Conservation (phyloP, 2,888 invertebrate species). For the Elysia crispata region DNA sequence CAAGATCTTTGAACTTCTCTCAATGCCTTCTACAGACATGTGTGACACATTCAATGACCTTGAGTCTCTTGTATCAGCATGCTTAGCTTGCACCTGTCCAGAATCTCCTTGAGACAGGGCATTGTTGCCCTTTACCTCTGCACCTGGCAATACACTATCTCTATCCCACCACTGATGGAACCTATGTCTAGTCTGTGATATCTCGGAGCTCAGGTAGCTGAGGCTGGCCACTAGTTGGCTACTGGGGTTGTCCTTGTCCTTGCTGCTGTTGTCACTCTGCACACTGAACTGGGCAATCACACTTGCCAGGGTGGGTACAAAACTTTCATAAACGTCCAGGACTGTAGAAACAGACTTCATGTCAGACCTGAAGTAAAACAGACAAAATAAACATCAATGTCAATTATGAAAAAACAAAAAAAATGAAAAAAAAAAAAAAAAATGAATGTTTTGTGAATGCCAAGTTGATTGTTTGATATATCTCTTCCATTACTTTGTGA, state of each 20-base stretch:
- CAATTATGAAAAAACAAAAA: no score
- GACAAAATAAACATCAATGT: not conserved
- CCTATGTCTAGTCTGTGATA: not conserved
- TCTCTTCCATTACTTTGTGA: no score
- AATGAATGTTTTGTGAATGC: no score
- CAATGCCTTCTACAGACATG: no score
- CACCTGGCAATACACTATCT: not conserved
- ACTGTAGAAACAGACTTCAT: slow-evolving; percentile 15
- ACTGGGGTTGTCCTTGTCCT: not conserved
- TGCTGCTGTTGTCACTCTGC: no score
- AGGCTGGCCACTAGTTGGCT: slow-evolving; percentile 28
- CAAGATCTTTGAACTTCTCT: not conserved
- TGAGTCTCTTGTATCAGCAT: not conserved
- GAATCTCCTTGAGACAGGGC: no score
- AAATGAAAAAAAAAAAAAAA: no score
- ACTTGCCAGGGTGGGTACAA: not conserved
- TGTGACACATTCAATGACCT: no score
- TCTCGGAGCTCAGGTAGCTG: slow-evolving; percentile 17
- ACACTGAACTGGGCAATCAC: slow-evolving; percentile 34
- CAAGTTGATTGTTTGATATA: no score
- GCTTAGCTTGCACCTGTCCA: not conserved
- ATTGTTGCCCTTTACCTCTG: not conserved
- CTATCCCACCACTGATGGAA: slow-evolving; percentile 35
- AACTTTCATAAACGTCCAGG: slow-evolving; percentile 20
- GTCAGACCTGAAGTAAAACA: slow-evolving; percentile 38